These are phyloP conservation scores for Mythimna pallens DNA, from an alignment of 2,888 invertebrate species.

Conservation along the genomic window DNA sequence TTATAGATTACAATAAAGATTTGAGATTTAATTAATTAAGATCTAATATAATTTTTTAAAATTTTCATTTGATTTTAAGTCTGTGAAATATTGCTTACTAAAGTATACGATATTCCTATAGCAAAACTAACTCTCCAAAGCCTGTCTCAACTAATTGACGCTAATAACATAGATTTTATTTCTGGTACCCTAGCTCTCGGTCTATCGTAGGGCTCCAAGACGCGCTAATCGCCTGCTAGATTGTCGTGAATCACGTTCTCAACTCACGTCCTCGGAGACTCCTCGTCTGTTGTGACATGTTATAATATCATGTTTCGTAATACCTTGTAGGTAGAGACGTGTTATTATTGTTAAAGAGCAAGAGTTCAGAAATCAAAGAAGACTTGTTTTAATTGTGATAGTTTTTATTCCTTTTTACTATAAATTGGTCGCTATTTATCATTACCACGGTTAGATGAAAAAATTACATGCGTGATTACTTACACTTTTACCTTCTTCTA, in stretches of 20 bases:
- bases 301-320: slow-evolving; percentile 59
- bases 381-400: neutral
- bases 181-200: slow-evolving; percentile 49
- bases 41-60: too few species aligned
- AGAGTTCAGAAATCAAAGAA: slow-evolving; percentile 31
- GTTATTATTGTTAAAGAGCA: slow-evolving; percentile 28
- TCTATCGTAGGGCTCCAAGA: slow-evolving; percentile 43
- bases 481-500: neutral
- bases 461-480: neutral
- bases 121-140: neutral
- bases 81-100: too few species aligned
- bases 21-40: too few species aligned
- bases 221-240: slow-evolving; percentile 67
- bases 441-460: neutral
- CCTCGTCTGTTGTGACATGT: slow-evolving; percentile 71
- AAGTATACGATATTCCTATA: neutral
- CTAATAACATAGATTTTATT: slow-evolving; percentile 21
- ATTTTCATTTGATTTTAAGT: too few species aligned
- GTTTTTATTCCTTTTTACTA: neutral
- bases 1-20: too few species aligned
- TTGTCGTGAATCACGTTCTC: slow-evolving; percentile 71
- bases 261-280: slow-evolving; percentile 71
- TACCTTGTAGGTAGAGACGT: slow-evolving; percentile 9
- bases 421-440: neutral
- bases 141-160: slow-evolving; percentile 5